Evolutionary conservation across 2,888 invertebrate species (phyloP).

Genomic region (Smittia aterrima): DNA sequence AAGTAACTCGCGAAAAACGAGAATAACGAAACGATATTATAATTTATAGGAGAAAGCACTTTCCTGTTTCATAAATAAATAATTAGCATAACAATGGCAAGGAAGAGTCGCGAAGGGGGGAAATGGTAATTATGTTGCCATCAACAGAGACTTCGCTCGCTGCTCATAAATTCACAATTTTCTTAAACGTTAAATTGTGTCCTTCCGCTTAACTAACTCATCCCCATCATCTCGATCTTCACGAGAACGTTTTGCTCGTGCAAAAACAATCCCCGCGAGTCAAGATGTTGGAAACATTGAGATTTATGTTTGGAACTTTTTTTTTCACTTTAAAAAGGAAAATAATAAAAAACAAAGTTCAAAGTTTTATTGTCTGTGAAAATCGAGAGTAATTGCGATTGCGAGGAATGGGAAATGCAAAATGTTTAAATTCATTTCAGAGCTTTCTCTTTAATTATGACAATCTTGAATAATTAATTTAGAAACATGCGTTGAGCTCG

Average conservation of each 20-base stretch:
- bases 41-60: background rate
- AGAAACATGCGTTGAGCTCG: constrained; percentile 11
- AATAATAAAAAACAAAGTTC: constrained; percentile 13
- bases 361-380: constrained; percentile 39
- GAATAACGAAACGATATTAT: background rate
- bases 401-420: background rate
- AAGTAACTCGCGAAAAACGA: background rate
- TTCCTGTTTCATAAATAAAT: background rate
- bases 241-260: no score
- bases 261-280: no score
- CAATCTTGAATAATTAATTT: constrained; percentile 37
- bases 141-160: background rate
- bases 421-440: constrained; percentile 14
- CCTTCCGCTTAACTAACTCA: background rate
- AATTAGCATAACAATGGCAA: background rate
- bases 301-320: constrained; percentile 20
- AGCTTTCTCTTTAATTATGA: constrained; percentile 32
- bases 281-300: background rate
- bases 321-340: constrained; percentile 12
- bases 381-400: constrained; percentile 22
- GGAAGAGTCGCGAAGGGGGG: background rate
- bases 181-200: constrained; percentile 19
- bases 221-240: background rate
- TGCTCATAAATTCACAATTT: constrained; percentile 9
- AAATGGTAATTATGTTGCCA: constrained; percentile 27